Evolutionary conservation across 2,113 vertebrate genomes (phyloP).

Genomic region (Perca fluviatilis): DNA sequence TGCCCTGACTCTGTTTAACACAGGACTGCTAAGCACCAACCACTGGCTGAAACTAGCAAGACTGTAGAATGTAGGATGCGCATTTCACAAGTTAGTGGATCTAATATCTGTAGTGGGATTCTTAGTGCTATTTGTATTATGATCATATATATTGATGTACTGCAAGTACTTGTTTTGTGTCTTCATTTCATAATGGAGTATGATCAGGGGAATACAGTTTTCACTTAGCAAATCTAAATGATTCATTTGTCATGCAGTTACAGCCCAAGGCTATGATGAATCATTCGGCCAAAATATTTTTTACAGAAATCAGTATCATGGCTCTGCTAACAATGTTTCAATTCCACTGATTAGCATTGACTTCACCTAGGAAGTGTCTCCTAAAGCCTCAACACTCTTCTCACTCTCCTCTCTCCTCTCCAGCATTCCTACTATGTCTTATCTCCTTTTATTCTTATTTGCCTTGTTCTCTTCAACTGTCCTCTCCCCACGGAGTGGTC

Average conservation of each 20-base stretch:
- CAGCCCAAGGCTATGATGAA: slow-evolving; percentile 26
- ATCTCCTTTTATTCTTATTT: slow-evolving; percentile 48
- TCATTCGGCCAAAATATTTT: slow-evolving; percentile 39
- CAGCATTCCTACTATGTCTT: slow-evolving; percentile 29
- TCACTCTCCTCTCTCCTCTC: not conserved
- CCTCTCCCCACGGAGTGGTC: slow-evolving; percentile 71
- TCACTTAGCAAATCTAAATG: slow-evolving; percentile 46
- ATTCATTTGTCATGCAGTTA: slow-evolving; percentile 41
- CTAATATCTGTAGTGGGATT: not conserved
- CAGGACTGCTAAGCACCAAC: slow-evolving; percentile 9
- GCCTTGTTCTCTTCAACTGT: slow-evolving; percentile 58
- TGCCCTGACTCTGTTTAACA: slow-evolving; percentile 59
- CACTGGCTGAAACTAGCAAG: slow-evolving; percentile 15
- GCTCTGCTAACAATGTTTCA: slow-evolving; percentile 26
- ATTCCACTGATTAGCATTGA: slow-evolving; percentile 7
- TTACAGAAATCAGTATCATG: slow-evolving; percentile 31
- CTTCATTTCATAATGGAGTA: not conserved
- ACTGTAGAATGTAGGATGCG: no score
- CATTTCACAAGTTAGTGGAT: slow-evolving; percentile 7
- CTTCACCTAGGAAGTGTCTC: slow-evolving; percentile 8
- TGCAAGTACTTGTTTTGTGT: slow-evolving; percentile 27
- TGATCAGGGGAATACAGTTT: slow-evolving; percentile 29
- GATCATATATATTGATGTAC: slow-evolving; percentile 9
- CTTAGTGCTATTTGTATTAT: not conserved
- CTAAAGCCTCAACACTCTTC: not conserved